Conservation (phyloP, 2,797 vertebrate species). For the Pseudopleuronectes americanus region DNA sequence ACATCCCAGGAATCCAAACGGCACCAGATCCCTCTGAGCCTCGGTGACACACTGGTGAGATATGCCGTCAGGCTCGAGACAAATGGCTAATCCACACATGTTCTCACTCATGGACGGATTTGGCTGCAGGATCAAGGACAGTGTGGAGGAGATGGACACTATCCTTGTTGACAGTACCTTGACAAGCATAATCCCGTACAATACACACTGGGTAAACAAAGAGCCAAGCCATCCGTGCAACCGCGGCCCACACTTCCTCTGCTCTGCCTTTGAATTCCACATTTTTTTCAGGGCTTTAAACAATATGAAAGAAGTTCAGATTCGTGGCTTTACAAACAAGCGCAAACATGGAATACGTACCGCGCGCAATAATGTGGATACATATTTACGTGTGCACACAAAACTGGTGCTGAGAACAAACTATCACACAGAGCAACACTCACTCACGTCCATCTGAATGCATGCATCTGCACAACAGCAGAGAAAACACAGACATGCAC, state of each 20-base stretch:
- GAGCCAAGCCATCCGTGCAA: conserved; percentile 78
- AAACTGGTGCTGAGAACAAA: conserved; percentile 58
- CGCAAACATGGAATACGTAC: conserved; percentile 59
- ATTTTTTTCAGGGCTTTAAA: conserved; percentile 75
- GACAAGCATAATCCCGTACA: conserved; percentile 85
- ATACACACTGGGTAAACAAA: conserved; percentile 82
- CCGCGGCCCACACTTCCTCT: conserved; percentile 79
- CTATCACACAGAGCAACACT: conserved; percentile 48
- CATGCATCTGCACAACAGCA: conserved; percentile 43
- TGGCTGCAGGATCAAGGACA: conserved; percentile 81
- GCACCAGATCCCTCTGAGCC: conserved; percentile 47
- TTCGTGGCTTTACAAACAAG: conserved; percentile 75
- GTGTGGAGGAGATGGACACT: conserved; percentile 83
- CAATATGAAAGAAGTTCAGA: conserved; percentile 71
- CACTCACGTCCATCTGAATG: conserved; percentile 45
- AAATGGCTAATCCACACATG: conserved; percentile 81
- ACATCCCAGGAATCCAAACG: conserved; percentile 62
- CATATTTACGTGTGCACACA: conserved; percentile 55
- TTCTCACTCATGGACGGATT: conserved; percentile 81
- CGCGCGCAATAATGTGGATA: conserved; percentile 32
- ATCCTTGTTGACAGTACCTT: conserved; percentile 87
- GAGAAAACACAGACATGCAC: conserved; percentile 31
- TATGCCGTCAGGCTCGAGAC: conserved; percentile 65
- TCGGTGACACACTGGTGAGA: conserved; percentile 67
- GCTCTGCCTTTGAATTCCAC: conserved; percentile 73